Evolutionary conservation across 2,888 invertebrate species (phyloP), one percentile per base, ranked within the genome.

Genomic region (Drosophila cracens): DNA sequence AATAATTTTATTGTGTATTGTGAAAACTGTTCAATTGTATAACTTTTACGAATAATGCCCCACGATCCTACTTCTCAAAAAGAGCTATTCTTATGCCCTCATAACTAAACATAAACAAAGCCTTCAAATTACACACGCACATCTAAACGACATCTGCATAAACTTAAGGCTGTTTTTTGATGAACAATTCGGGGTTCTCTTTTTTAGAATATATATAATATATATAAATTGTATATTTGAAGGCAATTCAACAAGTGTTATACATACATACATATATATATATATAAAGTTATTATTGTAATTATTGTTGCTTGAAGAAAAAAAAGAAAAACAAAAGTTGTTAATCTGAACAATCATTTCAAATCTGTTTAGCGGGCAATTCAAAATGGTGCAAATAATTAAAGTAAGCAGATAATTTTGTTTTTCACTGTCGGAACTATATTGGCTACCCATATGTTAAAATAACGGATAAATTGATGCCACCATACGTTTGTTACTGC

Each of bases 131-230:
- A 49, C 21, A 59, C 40, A 16, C 57, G 6, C n/a, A 7, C 56
- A 56, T 38, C 34, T 10, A 31, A n/a, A 10, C 38, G 40, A 76
- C 74, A 83, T 81, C 66, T 83, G 69, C 88, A 82, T 89, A 85
- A 70, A 88, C 81, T 79, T 81, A 90, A 88, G 86, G 90, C 86
- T 86, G 90, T 86, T 87, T 88, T 90, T 81, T 84, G 60, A 90
- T 76, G 70, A 86, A 88, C 79, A 79, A 86, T 83, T 85, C 70
- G 79, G 81, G 76, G 73, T 79, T 81, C 68, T 69, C 56, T 73
- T 74, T 72, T 81, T 78, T 62, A 72, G 74, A 89, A 72, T 87
- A 83, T 56, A 29, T 29, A 40, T 40, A n/a, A n/a, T n/a, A 21
- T 52, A 56, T 80, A 18, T 49, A n/a, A 27, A 56, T 82, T 89